Evolutionary conservation across 2,113 vertebrate species (phyloP).

Genomic region (Pimephales promelas): DNA sequence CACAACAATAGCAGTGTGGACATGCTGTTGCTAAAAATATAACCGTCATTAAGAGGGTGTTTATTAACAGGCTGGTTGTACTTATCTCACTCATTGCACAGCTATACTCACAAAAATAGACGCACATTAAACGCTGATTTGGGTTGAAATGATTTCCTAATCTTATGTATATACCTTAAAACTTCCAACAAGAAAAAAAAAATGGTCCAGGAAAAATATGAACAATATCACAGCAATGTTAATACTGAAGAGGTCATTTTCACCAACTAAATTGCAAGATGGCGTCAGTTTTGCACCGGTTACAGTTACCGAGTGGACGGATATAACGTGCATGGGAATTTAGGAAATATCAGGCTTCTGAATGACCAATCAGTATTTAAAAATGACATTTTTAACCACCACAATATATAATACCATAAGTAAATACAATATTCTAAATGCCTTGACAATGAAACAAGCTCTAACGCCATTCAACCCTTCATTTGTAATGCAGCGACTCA

Average conservation of each 20-base stretch:
- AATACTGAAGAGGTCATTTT: not conserved
- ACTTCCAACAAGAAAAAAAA: not conserved
- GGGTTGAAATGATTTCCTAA: not conserved
- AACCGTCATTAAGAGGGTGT: not conserved
- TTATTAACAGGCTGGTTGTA: not conserved
- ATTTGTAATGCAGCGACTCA: not conserved
- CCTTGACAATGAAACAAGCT: not conserved
- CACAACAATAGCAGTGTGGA: not conserved
- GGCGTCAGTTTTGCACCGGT: not conserved
- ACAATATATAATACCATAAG: too few species aligned
- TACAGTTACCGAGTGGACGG: not conserved
- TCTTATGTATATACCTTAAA: not conserved
- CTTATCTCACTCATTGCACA: not conserved
- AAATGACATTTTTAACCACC: not conserved
- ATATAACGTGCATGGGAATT: not conserved
- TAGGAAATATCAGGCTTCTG: not conserved
- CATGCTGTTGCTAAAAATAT: conserved; percentile 8
- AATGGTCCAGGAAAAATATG: not conserved
- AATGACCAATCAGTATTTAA: not conserved
- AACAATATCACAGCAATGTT: not conserved
- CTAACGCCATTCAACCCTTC: not conserved
- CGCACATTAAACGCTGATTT: not conserved
- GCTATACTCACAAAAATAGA: not conserved
- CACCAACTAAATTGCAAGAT: not conserved
- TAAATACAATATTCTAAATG: not conserved